These are phyloP conservation scores for Macroglossus sobrinus DNA, from an alignment of 2,113 vertebrate genomes.

Conservation along the genomic window DNA sequence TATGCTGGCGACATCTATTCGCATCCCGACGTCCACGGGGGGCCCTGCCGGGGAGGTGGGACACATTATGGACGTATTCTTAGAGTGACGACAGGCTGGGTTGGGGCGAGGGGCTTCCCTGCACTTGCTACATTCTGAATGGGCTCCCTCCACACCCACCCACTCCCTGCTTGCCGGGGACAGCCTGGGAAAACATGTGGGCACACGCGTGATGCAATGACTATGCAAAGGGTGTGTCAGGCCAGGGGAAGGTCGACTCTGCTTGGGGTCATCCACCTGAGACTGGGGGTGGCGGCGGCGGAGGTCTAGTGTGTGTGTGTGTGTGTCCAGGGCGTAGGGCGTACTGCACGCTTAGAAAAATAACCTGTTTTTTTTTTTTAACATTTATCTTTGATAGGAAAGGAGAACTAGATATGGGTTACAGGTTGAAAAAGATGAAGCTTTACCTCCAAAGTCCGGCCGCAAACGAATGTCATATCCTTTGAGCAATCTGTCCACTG, in stretches of 20 bases:
- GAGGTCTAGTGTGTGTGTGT: not conserved
- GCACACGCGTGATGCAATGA: slow-evolving; percentile 54
- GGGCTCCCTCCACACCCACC: not conserved
- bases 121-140: not conserved
- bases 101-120: not conserved
- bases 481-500: slow-evolving; percentile 90
- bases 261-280: slow-evolving; percentile 35
- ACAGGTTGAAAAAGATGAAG: slow-evolving; percentile 65
- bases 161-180: not conserved
- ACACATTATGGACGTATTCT: not conserved
- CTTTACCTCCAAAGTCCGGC: slow-evolving; percentile 92
- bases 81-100: not conserved
- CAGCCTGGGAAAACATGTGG: slow-evolving; percentile 45
- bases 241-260: not conserved
- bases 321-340: not conserved
- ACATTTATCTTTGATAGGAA: slow-evolving; percentile 30
- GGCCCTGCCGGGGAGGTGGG: slow-evolving; percentile 80
- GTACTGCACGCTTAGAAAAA: not conserved
- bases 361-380: not conserved
- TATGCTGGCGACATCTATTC: slow-evolving; percentile 94
- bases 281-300: too few species aligned
- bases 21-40: slow-evolving; percentile 94
- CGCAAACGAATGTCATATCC: slow-evolving; percentile 92
- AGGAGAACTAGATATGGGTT: slow-evolving; percentile 6
- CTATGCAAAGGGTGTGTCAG: slow-evolving; percentile 61